A percentile compares a stretch with the other conserved stretches of the same genome.
phyloP scores from a whole-genome alignment of 1,140 invertebrate genomes.

The Drosophila parvula region DNA sequence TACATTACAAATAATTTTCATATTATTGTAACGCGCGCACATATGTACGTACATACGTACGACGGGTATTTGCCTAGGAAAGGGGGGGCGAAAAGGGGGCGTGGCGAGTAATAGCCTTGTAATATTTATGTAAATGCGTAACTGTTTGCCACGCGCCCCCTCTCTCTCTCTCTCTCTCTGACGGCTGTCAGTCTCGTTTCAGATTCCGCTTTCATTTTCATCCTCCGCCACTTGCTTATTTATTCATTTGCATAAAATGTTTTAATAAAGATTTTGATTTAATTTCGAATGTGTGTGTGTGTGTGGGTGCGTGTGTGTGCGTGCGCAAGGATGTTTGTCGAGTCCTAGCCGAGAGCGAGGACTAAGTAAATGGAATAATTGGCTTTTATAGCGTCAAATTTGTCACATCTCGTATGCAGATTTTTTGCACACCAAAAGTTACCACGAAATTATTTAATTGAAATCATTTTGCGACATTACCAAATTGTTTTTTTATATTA shows the following conservation, averaged over 20 bases:
- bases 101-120: constrained; percentile 69
- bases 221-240: constrained; percentile 63
- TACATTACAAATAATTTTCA: constrained; percentile 80
- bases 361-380: constrained; percentile 49
- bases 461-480: background rate
- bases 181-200: constrained; percentile 17
- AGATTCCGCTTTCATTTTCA: background rate
- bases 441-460: constrained; percentile 2
- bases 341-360: constrained; percentile 15
- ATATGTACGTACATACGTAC: constrained; percentile 9
- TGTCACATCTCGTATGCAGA: constrained; percentile 39
- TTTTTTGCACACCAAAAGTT: constrained; percentile 9
- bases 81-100: constrained; percentile 14
- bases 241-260: constrained; percentile 79
- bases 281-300: constrained; percentile 35
- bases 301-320: constrained; percentile 9
- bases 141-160: constrained; percentile 51
- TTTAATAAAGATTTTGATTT: constrained; percentile 79
- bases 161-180: background rate
- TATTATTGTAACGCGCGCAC: constrained; percentile 71
- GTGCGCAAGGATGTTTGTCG: background rate
- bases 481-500: no score
- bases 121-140: constrained; percentile 78
- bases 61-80: constrained; percentile 29
- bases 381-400: constrained; percentile 47